Evolutionary conservation across 2,888 invertebrate species (phyloP), one percentile per base, ranked within the genome.

Genomic region (Euplexia lucipara): DNA sequence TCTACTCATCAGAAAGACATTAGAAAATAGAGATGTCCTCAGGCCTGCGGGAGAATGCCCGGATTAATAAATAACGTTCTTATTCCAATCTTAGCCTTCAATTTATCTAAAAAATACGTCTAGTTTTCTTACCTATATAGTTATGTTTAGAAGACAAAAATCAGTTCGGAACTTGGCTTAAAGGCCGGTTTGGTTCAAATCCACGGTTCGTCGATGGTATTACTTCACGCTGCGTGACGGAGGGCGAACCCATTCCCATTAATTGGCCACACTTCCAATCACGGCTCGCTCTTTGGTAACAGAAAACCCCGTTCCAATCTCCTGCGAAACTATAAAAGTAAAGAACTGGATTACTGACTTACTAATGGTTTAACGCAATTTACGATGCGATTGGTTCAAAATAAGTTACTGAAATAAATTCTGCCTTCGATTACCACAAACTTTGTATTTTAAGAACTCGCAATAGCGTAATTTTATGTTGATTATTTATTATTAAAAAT

Each of bases 221-320:
- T 57, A 65, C 39, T 59, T 45, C 58, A 48, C 47, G 35, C 62
- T 57, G 52, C 52, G 68, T 72, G 56, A 60, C 54, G 47, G 18
- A 53, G 69, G 48, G 49, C 32, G 35, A 63, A n/a, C 53, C 69
- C 57, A 59, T 63, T 61, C 59, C 62, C 68, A 78, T 68, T 74
- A 68, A 75, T 78, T 68, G 68, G 47, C 52, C 45, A 26, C 68
- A 57, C 56, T 62, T 49, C 65, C 70, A 70, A 74, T 74, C 56
- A 49, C 66, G 37, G 32, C 7, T 39, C 35, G 14, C 52, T 44
- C 37, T 75, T 60, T 63, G 48, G 48, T 37, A 70, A 53, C 35
- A 69, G 57, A 57, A 75, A 75, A 72, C 35, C 39, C 56, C 62
- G 57, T 69, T 75, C 48, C 56, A 70, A 62, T 75, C 56, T 70